These are phyloP conservation scores for Muntiacus muntjak DNA, from an alignment of 2,113 vertebrate genomes.

Conservation along the genomic window DNA sequence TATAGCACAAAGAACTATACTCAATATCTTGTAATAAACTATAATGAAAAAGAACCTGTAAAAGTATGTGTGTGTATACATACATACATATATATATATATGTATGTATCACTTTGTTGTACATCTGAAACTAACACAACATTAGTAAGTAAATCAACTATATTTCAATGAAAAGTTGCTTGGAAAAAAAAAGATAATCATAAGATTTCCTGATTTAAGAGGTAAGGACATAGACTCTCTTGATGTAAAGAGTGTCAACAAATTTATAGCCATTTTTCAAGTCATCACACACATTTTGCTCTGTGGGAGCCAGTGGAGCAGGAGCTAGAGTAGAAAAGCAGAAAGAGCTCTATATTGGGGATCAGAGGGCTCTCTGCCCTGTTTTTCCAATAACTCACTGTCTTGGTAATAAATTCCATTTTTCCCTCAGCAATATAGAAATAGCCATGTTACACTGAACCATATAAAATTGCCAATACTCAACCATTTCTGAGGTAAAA, in stretches of 20 bases:
- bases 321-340: background rate
- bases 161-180: background rate
- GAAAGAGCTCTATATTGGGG: background rate
- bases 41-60: background rate
- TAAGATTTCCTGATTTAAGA: background rate
- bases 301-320: background rate
- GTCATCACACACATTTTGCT: background rate
- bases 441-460: background rate
- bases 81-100: background rate
- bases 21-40: background rate
- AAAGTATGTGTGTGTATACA: background rate
- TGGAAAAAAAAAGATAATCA: background rate
- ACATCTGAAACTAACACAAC: background rate
- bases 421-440: background rate
- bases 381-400: background rate
- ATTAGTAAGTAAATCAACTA: background rate
- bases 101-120: background rate
- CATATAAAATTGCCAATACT: background rate
- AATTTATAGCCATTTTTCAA: background rate
- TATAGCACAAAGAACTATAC: background rate
- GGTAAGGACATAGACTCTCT: background rate
- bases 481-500: background rate
- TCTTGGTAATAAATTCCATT: background rate
- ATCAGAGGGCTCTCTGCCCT: background rate
- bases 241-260: background rate